Conservation (phyloP, 2,888 invertebrate genomes). For the Drosophila mimica region DNA sequence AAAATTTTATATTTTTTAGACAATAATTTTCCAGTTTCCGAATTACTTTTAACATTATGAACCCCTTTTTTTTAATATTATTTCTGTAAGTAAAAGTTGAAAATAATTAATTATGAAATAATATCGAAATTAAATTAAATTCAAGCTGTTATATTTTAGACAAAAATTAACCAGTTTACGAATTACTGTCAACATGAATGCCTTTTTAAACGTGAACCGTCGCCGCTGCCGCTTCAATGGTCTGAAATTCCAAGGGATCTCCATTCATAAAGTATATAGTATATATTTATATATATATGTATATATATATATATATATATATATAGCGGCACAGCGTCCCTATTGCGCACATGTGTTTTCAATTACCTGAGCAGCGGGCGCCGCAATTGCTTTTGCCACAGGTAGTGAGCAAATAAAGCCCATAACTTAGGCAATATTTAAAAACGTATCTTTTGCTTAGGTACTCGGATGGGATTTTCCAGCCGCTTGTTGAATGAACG, state of each 20-base stretch:
- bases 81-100: too few relatives aligned
- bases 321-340: not conserved
- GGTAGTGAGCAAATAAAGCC: constrained; percentile 3
- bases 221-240: constrained; percentile 50
- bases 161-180: not conserved
- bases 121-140: not conserved
- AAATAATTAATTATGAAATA: not conserved
- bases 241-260: constrained; percentile 69
- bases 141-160: not conserved
- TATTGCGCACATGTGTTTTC: constrained; percentile 64
- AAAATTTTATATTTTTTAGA: not conserved
- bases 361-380: constrained; percentile 51
- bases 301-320: not conserved
- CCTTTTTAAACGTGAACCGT: not conserved
- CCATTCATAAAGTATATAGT: constrained; percentile 63
- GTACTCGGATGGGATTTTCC: constrained; percentile 53
- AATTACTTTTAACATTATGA: not conserved
- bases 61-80: too few relatives aligned
- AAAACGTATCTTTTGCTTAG: not conserved
- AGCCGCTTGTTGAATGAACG: constrained; percentile 54
- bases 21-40: not conserved
- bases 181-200: not conserved
- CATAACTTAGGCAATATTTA: not conserved
- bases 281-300: not conserved
- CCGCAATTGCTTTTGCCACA: not conserved